These are phyloP conservation scores for Incurvaria masculella DNA, from an alignment of 2,888 invertebrate species.

Conservation along the genomic window DNA sequence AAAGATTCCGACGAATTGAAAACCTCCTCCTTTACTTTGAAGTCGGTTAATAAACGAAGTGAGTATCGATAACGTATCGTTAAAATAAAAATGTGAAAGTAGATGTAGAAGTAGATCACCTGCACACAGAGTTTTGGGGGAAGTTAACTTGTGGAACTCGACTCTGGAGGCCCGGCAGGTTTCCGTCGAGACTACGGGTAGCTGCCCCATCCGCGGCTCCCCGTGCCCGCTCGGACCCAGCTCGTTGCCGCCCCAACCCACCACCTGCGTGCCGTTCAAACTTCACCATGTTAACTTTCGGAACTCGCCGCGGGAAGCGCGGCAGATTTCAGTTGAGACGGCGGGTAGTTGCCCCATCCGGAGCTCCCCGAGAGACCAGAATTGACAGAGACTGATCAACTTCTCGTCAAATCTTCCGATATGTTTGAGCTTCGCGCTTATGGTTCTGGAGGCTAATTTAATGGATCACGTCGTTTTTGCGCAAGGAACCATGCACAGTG, in stretches of 20 bases:
- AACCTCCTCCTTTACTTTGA: no score
- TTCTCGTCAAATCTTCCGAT: no score
- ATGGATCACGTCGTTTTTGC: no score
- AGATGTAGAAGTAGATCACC: no score
- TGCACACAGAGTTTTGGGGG: slow-evolving; percentile 60
- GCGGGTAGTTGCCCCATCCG: slow-evolving; percentile 50
- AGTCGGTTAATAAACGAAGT: no score
- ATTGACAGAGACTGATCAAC: not conserved
- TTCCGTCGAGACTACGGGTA: slow-evolving; percentile 55
- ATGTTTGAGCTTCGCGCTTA: no score
- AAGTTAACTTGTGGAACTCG: slow-evolving; percentile 45
- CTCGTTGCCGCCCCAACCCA: slow-evolving; percentile 60
- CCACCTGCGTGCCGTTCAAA: slow-evolving; percentile 39
- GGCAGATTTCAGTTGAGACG: slow-evolving; percentile 54
- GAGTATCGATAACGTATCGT: no score
- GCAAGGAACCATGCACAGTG: no score
- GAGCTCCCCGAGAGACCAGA: slow-evolving; percentile 39
- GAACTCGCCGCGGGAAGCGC: slow-evolving; percentile 48
- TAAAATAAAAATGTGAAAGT: no score
- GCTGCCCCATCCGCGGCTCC: slow-evolving; percentile 48
- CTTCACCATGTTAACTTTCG: slow-evolving; percentile 43
- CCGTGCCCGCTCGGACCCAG: slow-evolving; percentile 36
- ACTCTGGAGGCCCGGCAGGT: slow-evolving; percentile 51
- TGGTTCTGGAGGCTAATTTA: no score
- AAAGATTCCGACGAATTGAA: no score